A percentile compares a stretch with the other conserved stretches of the same genome.
Evolutionary conservation across 2,888 invertebrate species (phyloP).

Genomic region (Dasypogon diadema): DNA sequence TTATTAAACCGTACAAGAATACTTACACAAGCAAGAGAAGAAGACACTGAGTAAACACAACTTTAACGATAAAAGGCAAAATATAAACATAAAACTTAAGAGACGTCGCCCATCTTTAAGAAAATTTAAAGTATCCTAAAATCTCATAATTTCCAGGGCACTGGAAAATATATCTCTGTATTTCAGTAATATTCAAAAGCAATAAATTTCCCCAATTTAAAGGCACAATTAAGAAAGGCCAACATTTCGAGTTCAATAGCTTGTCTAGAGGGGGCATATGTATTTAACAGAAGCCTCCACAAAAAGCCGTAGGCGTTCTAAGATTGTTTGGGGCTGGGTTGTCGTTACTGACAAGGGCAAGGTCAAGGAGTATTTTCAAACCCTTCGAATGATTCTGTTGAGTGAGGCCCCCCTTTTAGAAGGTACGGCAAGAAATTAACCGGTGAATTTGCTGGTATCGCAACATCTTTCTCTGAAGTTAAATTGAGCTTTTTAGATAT

Average conservation of each 20-base stretch:
- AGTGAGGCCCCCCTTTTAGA: constrained; percentile 36
- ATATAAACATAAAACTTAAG: too few species aligned
- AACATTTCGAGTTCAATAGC: background rate
- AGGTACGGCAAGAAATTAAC: too few species aligned
- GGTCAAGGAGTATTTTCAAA: constrained; percentile 42
- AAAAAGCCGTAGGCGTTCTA: constrained; percentile 19
- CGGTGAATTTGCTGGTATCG: too few species aligned
- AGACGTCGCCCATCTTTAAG: too few species aligned
- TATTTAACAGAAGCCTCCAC: background rate
- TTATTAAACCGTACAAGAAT: background rate
- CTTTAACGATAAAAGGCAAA: too few species aligned
- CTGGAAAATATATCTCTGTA: background rate
- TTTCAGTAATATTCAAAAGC: background rate
- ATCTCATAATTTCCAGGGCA: background rate
- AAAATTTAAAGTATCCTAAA: background rate
- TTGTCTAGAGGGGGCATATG: background rate
- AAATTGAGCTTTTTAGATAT: too few species aligned
- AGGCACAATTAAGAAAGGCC: background rate
- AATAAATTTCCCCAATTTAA: background rate
- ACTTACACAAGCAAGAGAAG: too few species aligned
- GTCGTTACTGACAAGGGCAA: constrained; percentile 41
- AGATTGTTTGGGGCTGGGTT: constrained; percentile 38
- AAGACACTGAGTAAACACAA: too few species aligned
- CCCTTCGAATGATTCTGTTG: constrained; percentile 15
- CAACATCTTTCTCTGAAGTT: too few species aligned